Base-by-base conservation (phyloP, 2,888 invertebrate genomes). In the Pilophorus perplexus region DNA sequence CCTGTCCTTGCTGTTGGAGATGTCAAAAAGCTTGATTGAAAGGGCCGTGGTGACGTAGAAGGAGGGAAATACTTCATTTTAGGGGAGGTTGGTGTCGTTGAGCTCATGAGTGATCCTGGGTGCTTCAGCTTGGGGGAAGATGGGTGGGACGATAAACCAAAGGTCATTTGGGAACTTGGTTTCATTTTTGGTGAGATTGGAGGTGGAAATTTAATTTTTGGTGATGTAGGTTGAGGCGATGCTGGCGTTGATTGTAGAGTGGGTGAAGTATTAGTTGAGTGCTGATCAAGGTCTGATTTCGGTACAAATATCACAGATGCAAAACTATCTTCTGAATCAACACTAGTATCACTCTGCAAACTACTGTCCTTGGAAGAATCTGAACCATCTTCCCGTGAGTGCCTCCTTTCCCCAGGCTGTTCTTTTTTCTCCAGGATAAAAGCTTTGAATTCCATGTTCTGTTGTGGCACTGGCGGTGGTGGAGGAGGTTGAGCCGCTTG, bases 251-350 rank as follows among this genome's bases (percentile, higher is more conserved):
- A 74, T 18, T 72, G 73, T 37, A 73, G 55, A 0, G 83, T 83
- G 10, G 84, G 84, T 59, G 83, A 84, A 18, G 84, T 84, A 42
- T 71, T 73, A 60, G 74, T 71, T 68, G 72, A 57, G 70, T 71
- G 73, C 69, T 71, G 70, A 72, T 78, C 76, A 14, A 80, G 78
- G 73, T 89, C 89, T 55, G 89, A 85, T 78, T 90, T 91, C 65
- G 93, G 92, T 74, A 93, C 88, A 75, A 88, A 93, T 74, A 94
- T 93, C 48, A 94, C 93, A 70, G 93, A 93, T 67, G 93, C 92
- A 75, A 93, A 92, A 77, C 92, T 93, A 75, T 94, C 93, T 77
- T 94, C 93, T 1, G 92, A 92, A 77, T 94, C 94, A 33, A 93
- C 90, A 78, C 93, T 93, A 1, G 93, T 93, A 75, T 94, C 94